These are phyloP conservation scores for Aix galericulata DNA, from an alignment of 2,113 vertebrate species.

Conservation along the genomic window DNA sequence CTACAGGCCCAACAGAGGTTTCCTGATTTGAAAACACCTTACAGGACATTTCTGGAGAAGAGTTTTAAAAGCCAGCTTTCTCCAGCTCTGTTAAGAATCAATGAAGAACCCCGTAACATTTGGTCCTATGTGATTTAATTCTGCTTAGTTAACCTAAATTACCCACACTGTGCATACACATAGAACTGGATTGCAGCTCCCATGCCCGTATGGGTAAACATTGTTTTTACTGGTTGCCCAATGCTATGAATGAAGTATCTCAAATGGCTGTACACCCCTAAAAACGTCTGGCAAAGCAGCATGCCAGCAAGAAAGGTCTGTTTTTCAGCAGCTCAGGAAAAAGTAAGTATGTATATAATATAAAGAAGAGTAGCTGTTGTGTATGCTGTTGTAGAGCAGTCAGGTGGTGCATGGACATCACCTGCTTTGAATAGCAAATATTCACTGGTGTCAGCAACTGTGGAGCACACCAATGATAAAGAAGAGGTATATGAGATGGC, in stretches of 20 bases:
- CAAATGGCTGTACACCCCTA: not conserved
- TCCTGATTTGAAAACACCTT: not conserved
- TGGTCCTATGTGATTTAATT: not conserved
- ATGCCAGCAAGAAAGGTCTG: not conserved
- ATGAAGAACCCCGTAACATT: not conserved
- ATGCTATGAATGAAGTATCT: not conserved
- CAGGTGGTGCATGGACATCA: not conserved
- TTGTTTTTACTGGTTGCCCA: accelerated
- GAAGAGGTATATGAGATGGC: not conserved
- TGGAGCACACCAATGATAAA: not conserved
- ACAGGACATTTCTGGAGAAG: not conserved
- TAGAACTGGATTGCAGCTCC: too few species aligned
- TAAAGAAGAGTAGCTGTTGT: too few species aligned
- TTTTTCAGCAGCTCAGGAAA: not conserved
- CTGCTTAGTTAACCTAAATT: not conserved
- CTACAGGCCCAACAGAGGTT: not conserved
- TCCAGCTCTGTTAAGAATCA: not conserved
- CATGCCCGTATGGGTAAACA: too few species aligned
- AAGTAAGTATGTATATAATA: not conserved
- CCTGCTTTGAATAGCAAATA: not conserved
- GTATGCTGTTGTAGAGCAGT: not conserved
- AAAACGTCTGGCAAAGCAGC: not conserved
- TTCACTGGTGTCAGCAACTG: not conserved
- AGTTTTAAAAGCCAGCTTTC: not conserved
- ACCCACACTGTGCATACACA: not conserved